Evolutionary conservation across 2,113 vertebrate genomes (phyloP).

Genomic region (Perca flavescens): DNA sequence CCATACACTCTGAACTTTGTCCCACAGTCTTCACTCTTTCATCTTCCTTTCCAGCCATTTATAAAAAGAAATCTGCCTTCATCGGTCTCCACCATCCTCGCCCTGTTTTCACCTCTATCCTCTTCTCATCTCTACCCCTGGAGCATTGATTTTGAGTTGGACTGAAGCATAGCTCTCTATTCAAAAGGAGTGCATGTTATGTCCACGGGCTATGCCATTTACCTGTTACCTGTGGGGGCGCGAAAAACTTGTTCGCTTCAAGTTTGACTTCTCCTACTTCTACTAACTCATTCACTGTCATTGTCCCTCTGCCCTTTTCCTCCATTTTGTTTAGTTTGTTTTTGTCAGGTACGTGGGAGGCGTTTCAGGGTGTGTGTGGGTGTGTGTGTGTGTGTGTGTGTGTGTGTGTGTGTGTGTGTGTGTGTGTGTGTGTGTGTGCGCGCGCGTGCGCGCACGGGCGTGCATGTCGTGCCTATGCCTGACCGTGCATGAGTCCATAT

Average conservation of each 20-base stretch:
- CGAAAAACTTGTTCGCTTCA: constrained; percentile 2
- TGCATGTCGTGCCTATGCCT: neutral
- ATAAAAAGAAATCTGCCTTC: constrained; percentile 50
- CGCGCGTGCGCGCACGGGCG: no score
- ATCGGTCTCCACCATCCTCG: constrained; percentile 37
- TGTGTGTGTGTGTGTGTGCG: neutral
- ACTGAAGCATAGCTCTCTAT: constrained; percentile 11
- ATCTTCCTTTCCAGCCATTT: constrained; percentile 51
- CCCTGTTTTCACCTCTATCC: constrained; percentile 44
- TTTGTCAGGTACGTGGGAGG: neutral
- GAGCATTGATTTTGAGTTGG: constrained; percentile 42
- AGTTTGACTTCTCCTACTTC: constrained; percentile 27
- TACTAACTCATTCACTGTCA: constrained; percentile 14
- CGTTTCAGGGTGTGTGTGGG: neutral
- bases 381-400: neutral
- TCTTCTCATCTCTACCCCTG: constrained; percentile 50
- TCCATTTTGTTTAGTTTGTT: constrained; percentile 26
- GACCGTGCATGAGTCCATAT: constrained; percentile 41
- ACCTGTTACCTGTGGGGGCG: constrained; percentile 30
- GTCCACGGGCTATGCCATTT: constrained; percentile 34
- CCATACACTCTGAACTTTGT: constrained; percentile 52
- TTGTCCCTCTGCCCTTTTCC: constrained; percentile 17
- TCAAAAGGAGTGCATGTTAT: constrained; percentile 38
- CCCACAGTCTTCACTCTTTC: constrained; percentile 32
- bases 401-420: neutral